A percentile compares a stretch with the other conserved stretches of the same genome.
These are phyloP conservation scores for Drosophila nigromelanica DNA, from an alignment of 1,140 invertebrate genomes.

Conservation along the genomic window DNA sequence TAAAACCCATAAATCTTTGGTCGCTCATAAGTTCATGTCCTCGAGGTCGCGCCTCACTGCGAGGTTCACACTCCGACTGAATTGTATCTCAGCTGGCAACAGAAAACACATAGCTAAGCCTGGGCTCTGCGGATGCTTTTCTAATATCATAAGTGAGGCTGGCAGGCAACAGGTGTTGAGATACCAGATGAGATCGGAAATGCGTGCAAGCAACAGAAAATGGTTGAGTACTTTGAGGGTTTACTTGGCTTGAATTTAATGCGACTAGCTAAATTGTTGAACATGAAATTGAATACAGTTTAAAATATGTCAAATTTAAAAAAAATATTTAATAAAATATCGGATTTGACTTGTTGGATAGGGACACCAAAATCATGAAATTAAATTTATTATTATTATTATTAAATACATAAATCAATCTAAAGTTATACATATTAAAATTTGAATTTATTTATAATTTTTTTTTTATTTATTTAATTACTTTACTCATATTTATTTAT, in stretches of 20 bases:
- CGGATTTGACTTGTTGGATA: no score
- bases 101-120: conserved; percentile 13
- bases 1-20: conserved; percentile 76
- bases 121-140: conserved; percentile 44
- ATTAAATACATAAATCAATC: no score
- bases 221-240: conserved; percentile 7
- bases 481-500: no score
- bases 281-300: no score
- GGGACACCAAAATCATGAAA: no score
- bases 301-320: no score
- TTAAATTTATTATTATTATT: no score
- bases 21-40: conserved; percentile 54
- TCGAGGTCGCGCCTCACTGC: conserved; percentile 15
- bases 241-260: background rate
- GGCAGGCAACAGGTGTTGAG: conserved; percentile 58
- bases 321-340: no score
- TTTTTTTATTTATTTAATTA: no score
- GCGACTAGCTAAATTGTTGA: no score
- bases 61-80: conserved; percentile 39
- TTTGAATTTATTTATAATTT: no score
- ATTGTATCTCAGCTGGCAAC: conserved; percentile 43
- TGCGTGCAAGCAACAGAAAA: conserved; percentile 25
- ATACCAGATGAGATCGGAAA: conserved; percentile 29
- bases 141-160: conserved; percentile 69
- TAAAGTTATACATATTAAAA: no score